A percentile compares a stretch with the other conserved stretches of the same genome.
Conservation (phyloP, 2,113 vertebrate genomes). For the Rhinolophus ferrumequinum region DNA sequence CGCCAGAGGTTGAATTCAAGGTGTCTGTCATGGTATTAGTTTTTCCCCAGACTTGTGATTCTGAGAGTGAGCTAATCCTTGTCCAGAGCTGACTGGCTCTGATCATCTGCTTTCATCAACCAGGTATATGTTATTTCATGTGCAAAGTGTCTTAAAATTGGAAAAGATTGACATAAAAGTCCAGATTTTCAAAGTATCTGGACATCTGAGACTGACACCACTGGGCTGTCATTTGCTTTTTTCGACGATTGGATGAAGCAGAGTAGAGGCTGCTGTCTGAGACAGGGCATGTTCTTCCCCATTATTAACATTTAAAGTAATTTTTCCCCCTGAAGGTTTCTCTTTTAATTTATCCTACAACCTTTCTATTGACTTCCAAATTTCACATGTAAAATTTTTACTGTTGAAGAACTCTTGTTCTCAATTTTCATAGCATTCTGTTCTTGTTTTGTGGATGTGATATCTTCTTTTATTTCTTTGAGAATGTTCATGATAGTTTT, state of each 20-base stretch:
- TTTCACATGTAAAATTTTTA: not conserved
- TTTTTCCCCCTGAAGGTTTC: not conserved
- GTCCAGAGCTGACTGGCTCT: not conserved
- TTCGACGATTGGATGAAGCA: not conserved
- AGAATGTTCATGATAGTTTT: not conserved
- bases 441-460: not conserved
- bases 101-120: not conserved
- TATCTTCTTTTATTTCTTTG: conserved; percentile 7
- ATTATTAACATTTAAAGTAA: not conserved
- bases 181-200: not conserved
- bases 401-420: not conserved
- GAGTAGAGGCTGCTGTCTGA: not conserved
- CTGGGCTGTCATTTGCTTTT: not conserved
- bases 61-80: not conserved
- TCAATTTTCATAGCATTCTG: not conserved
- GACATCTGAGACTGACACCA: not conserved
- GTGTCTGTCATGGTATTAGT: not conserved
- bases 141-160: not conserved
- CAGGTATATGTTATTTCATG: not conserved
- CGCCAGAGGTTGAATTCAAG: not conserved
- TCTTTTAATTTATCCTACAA: not conserved
- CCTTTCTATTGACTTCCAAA: not conserved
- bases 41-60: not conserved
- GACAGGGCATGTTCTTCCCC: not conserved
- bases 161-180: conserved; percentile 9